Percentiles rank a stretch among this genome's conserved stretches.
phyloP scores from a whole-genome alignment of 1,140 invertebrate genomes.

The Oreohelix idahoensis region DNA sequence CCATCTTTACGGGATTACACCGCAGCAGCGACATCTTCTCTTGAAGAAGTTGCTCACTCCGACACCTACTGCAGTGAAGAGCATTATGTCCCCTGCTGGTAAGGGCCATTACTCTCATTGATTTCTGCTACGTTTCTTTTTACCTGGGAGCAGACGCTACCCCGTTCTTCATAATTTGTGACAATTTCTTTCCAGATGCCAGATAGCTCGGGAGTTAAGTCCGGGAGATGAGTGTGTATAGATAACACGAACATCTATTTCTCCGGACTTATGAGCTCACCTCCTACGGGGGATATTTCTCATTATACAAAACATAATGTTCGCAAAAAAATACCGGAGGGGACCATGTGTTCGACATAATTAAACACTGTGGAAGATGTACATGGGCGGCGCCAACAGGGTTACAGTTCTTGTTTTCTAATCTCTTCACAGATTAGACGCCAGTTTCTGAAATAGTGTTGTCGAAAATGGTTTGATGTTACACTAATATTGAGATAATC shows the following conservation, averaged over 20 bases:
- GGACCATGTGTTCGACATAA: neutral
- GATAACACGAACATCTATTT: conserved; percentile 39
- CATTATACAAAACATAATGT: conserved; percentile 1
- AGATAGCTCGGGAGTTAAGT: conserved; percentile 17
- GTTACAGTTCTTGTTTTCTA: neutral
- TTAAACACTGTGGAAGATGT: neutral
- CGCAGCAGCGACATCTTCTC: neutral
- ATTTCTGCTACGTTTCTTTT: neutral
- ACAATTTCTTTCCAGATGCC: conserved; percentile 36
- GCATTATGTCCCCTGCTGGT: conserved; percentile 13
- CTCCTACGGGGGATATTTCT: neutral
- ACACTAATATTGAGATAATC: too few relatives aligned
- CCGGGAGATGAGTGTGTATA: conserved; percentile 22
- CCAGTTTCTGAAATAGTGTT: too few relatives aligned
- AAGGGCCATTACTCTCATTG: conserved; percentile 27
- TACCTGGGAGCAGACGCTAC: neutral
- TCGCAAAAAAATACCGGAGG: neutral
- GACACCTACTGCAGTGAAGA: conserved; percentile 21
- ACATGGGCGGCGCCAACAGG: neutral
- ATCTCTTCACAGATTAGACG: neutral
- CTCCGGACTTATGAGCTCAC: neutral
- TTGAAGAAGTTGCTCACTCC: conserved; percentile 1
- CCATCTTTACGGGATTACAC: conserved; percentile 8
- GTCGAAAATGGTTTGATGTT: too few relatives aligned
- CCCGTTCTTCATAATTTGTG: conserved; percentile 43